phyloP scores from a whole-genome alignment of 2,888 invertebrate genomes.

The Ditylenchus weischeri region DNA sequence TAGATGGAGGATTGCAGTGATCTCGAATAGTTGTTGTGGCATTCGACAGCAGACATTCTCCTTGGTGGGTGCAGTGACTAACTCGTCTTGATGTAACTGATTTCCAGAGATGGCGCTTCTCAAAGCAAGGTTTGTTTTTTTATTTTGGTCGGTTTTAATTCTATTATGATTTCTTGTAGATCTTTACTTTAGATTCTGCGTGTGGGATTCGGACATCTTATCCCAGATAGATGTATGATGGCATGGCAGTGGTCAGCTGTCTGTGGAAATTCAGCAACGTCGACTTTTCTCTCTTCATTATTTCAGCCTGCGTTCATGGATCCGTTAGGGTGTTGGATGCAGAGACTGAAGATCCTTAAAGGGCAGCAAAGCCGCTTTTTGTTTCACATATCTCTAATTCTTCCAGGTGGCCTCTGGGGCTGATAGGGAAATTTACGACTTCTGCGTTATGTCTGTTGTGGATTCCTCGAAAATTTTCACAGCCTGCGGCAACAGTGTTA shows the following conservation, averaged over 20 bases:
- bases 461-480: conserved; percentile 39
- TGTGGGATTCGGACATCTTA: conserved; percentile 70
- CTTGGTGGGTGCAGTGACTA: conserved; percentile 79
- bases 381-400: neutral
- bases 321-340: conserved; percentile 75
- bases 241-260: conserved; percentile 60
- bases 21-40: conserved; percentile 82
- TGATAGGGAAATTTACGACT: conserved; percentile 47
- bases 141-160: neutral
- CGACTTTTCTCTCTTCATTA: conserved; percentile 60
- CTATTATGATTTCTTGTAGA: conserved; percentile 11
- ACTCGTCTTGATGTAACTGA: conserved; percentile 82
- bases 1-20: conserved; percentile 50
- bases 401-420: conserved; percentile 43
- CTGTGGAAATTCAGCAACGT: conserved; percentile 63
- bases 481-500: conserved; percentile 44
- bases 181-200: conserved; percentile 64
- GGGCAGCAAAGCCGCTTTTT: conserved; percentile 44
- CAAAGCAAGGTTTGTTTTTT: conserved; percentile 68
- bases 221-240: conserved; percentile 65
- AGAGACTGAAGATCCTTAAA: conserved; percentile 69
- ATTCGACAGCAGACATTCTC: conserved; percentile 75
- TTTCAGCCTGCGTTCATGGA: conserved; percentile 76
- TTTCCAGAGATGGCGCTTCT: conserved; percentile 69
- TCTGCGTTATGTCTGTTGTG: conserved; percentile 37